Evolutionary conservation across 2,888 invertebrate genomes (phyloP).

Genomic region (Troides oblongomaculatus): DNA sequence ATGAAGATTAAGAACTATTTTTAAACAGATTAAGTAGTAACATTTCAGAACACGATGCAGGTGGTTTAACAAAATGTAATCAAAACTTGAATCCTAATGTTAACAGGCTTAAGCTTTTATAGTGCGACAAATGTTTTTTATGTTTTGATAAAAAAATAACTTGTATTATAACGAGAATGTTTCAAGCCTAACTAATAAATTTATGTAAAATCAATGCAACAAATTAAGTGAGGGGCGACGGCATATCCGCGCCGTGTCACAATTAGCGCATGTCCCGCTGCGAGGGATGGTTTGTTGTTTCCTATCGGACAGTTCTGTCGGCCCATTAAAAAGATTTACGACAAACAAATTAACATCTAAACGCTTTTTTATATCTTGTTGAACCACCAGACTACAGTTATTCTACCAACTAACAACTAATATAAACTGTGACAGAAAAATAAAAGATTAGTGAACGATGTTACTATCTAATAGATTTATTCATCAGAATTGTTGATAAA

Average conservation of each 20-base stretch:
- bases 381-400: not conserved
- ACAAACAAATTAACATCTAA: conserved; percentile 24
- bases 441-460: not conserved
- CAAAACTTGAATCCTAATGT: not conserved
- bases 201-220: conserved; percentile 50
- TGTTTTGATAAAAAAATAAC: not conserved
- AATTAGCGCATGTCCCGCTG: conserved; percentile 51
- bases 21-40: no score
- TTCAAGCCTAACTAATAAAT: conserved; percentile 32
- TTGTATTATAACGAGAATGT: not conserved
- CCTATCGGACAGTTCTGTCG: conserved; percentile 35
- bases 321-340: conserved; percentile 28
- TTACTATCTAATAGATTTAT: not conserved
- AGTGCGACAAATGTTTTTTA: not conserved
- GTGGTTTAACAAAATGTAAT: no score
- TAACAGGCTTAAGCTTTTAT: not conserved
- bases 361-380: conserved; percentile 10
- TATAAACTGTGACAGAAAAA: not conserved
- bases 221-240: conserved; percentile 47
- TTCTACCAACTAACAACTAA: not conserved
- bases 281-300: conserved; percentile 44
- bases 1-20: no score
- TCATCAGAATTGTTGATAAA: conserved; percentile 13
- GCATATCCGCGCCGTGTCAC: conserved; percentile 51
- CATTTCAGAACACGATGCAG: no score